These are phyloP conservation scores for Cossypha polioptera DNA, from an alignment of 2,797 vertebrate genomes.

Conservation along the genomic window DNA sequence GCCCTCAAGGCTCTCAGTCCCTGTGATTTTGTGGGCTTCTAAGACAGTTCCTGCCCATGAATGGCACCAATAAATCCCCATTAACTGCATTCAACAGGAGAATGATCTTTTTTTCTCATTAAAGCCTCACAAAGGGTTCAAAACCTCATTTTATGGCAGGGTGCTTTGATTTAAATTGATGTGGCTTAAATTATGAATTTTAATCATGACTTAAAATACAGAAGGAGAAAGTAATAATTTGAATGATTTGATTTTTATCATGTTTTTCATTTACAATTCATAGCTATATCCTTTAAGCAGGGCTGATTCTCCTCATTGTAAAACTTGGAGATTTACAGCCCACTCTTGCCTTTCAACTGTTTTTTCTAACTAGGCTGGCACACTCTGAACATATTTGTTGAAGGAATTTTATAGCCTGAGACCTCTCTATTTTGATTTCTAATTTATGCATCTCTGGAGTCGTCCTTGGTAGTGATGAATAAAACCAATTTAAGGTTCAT, in stretches of 20 bases:
- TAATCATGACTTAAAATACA: background rate
- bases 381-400: background rate
- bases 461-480: background rate
- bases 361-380: background rate
- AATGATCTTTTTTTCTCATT: slow-evolving; percentile 21
- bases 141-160: background rate
- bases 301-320: background rate
- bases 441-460: background rate
- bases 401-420: background rate
- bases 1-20: background rate
- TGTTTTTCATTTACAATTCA: slow-evolving; percentile 42
- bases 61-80: background rate
- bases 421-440: background rate
- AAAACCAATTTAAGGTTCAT: background rate
- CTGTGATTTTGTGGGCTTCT: background rate
- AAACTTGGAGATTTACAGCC: background rate
- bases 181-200: slow-evolving; percentile 35
- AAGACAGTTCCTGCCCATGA: background rate
- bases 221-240: background rate
- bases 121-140: slow-evolving; percentile 33
- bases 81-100: background rate
- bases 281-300: background rate
- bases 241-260: slow-evolving; percentile 33
- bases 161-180: slow-evolving; percentile 36
- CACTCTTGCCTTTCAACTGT: background rate